phyloP scores from a whole-genome alignment of 2,797 vertebrate genomes.

The Protosalanx chinensis region DNA sequence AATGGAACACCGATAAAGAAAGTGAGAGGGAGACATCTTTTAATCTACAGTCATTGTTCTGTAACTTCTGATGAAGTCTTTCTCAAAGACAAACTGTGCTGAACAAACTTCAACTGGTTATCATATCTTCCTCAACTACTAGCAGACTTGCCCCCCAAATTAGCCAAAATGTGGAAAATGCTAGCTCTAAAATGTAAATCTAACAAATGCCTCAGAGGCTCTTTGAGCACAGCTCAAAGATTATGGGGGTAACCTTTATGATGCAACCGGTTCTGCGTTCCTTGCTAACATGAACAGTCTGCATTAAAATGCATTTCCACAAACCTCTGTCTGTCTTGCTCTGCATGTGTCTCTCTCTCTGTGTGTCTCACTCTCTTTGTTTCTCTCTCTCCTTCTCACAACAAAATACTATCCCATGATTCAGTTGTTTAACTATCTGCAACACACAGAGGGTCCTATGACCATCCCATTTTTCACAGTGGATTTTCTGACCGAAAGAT shows the following conservation, averaged over 20 bases:
- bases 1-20: conserved; percentile 39
- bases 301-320: conserved; percentile 62
- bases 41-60: conserved; percentile 5
- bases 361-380: conserved; percentile 26
- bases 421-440: conserved; percentile 25
- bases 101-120: background rate
- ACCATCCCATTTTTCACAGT: conserved; percentile 45
- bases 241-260: conserved; percentile 43
- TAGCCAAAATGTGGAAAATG: background rate
- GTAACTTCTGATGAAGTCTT: conserved; percentile 4
- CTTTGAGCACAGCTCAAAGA: conserved; percentile 21
- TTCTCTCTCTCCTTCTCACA: conserved; percentile 32
- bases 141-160: background rate
- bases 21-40: conserved; percentile 17
- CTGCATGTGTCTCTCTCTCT: conserved; percentile 37
- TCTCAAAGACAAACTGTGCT: background rate
- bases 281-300: conserved; percentile 46
- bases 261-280: conserved; percentile 42
- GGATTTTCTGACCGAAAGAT: conserved; percentile 38
- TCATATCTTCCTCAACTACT: background rate
- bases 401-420: conserved; percentile 31
- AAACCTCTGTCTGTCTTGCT: conserved; percentile 18
- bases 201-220: conserved; percentile 1
- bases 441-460: conserved; percentile 13
- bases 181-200: too few relatives aligned